These are phyloP conservation scores for Pristionchus exspectatus DNA, from an alignment of 2,888 invertebrate species.

Conservation along the genomic window DNA sequence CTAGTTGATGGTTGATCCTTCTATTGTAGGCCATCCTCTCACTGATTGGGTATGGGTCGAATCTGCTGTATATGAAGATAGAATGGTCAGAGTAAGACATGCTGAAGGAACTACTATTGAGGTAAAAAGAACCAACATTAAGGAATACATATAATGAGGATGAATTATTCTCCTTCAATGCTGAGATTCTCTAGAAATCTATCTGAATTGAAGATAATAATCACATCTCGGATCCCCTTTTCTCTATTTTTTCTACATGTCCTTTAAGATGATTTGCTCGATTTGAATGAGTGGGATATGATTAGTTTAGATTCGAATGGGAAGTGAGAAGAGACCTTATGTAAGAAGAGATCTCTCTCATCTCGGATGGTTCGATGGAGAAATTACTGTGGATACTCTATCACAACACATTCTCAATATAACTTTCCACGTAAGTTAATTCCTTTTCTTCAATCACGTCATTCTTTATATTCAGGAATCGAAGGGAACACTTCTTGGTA, in stretches of 20 bases:
- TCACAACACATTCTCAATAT: conserved; percentile 53
- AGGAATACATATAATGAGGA: not conserved
- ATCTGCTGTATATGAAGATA: conserved; percentile 61
- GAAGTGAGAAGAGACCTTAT: conserved; percentile 63
- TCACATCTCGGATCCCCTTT: not conserved
- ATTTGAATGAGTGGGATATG: conserved; percentile 62
- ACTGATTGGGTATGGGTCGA: conserved; percentile 71
- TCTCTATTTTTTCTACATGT: not conserved
- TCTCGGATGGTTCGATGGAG: conserved; percentile 69
- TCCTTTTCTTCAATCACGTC: not conserved
- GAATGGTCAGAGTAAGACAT: conserved; percentile 63
- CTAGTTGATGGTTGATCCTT: conserved; percentile 2
- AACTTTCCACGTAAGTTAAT: conserved; percentile 36
- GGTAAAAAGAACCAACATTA: conserved; percentile 27
- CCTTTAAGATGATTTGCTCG: conserved; percentile 55
- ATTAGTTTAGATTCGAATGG: conserved; percentile 63
- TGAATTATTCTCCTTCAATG: not conserved
- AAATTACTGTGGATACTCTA: conserved; percentile 59
- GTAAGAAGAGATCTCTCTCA: conserved; percentile 68
- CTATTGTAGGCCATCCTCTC: conserved; percentile 63
- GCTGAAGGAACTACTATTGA: conserved; percentile 61
- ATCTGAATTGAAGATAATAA: not conserved
- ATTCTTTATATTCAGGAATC: conserved; percentile 59
- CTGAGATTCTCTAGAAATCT: not conserved
- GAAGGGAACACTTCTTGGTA: conserved; percentile 68